phyloP scores from a whole-genome alignment of 2,888 invertebrate species.

The Cataglyphis cursor region DNA sequence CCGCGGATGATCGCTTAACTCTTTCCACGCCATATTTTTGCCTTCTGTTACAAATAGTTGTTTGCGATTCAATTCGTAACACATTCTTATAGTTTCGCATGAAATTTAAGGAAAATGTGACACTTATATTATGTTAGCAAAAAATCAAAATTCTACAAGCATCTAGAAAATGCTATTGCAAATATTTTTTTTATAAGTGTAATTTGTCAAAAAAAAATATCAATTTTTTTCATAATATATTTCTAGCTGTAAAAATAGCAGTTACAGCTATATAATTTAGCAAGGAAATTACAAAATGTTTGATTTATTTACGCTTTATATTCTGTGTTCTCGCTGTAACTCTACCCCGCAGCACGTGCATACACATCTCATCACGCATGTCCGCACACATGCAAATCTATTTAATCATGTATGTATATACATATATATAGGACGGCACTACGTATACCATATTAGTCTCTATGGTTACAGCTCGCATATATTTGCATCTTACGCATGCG shows the following conservation, averaged over 20 bases:
- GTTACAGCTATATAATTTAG: background rate
- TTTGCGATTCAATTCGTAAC: background rate
- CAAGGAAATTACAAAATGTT: background rate
- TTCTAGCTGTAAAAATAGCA: background rate
- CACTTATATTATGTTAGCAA: background rate
- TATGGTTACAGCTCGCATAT: background rate
- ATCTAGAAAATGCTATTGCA: background rate
- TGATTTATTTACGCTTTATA: background rate
- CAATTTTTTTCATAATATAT: background rate
- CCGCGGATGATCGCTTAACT: constrained; percentile 49
- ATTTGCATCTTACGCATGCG: constrained; percentile 35
- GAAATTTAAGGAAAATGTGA: background rate
- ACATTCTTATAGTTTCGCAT: background rate
- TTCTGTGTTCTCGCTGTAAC: background rate
- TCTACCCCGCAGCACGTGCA: constrained; percentile 33
- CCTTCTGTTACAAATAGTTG: constrained; percentile 7
- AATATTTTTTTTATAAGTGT: background rate
- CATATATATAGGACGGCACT: constrained; percentile 31
- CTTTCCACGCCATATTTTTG: background rate
- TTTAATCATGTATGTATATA: constrained; percentile 32
- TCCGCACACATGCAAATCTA: constrained; percentile 44
- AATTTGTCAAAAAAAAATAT: background rate
- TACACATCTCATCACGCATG: constrained; percentile 50
- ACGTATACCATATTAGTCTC: constrained; percentile 33
- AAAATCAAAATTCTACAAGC: background rate